A percentile compares a stretch with the other conserved stretches of the same genome.
Conservation (phyloP, 2,113 vertebrate genomes). For the Gobius niger region DNA sequence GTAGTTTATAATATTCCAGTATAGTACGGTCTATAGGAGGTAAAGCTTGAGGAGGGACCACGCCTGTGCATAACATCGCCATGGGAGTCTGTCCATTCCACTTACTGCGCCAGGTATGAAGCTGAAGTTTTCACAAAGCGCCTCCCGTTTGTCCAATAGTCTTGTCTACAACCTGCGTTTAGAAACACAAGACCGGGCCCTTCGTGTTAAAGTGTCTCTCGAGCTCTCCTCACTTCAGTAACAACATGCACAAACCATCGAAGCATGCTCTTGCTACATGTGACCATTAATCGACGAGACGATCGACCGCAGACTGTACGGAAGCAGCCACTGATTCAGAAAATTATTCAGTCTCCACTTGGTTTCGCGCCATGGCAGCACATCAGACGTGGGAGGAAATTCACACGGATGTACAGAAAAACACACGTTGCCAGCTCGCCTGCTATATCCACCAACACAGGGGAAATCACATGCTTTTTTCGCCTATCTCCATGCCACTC, state of each 20-base stretch:
- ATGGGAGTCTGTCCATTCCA: no score
- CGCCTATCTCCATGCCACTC: background rate
- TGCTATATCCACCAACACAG: background rate
- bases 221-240: background rate
- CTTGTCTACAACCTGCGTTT: no score
- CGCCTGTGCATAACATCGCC: no score
- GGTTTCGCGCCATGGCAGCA: background rate
- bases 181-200: no score
- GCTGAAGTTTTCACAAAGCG: no score
- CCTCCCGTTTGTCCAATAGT: no score
- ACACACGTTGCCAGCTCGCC: background rate
- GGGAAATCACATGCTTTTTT: background rate
- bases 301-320: background rate
- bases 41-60: no score
- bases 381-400: background rate
- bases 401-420: constrained; percentile 10
- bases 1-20: no score
- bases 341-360: constrained; percentile 1
- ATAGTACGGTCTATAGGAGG: no score
- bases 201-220: background rate
- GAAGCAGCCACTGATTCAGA: background rate
- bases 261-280: background rate
- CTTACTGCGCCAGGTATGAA: no score
- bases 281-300: background rate
- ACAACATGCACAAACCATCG: background rate